These are phyloP conservation scores for Eubucco bourcierii DNA, from an alignment of 2,113 vertebrate species.

Conservation along the genomic window DNA sequence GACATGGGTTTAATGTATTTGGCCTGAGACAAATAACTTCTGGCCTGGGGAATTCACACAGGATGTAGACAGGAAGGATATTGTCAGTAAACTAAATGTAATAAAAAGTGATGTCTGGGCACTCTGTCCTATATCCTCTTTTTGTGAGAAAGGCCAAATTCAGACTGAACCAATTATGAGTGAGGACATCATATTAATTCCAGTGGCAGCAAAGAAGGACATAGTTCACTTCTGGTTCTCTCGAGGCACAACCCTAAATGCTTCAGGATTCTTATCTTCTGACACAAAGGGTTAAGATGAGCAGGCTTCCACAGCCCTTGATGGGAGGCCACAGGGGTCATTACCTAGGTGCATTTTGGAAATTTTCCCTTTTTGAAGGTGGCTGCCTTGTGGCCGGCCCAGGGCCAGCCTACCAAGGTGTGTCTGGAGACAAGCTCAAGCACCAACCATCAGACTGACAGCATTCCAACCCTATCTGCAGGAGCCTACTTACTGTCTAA, in stretches of 20 bases:
- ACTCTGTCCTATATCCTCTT: background rate
- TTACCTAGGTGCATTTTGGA: background rate
- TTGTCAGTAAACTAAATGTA: background rate
- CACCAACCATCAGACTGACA: rapidly evolving
- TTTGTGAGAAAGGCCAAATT: background rate
- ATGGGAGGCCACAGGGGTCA: background rate
- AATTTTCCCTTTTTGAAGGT: background rate
- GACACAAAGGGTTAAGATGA: background rate
- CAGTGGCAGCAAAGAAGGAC: background rate
- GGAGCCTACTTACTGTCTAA: background rate
- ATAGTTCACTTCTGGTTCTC: background rate
- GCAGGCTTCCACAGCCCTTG: background rate
- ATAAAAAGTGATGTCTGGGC: background rate
- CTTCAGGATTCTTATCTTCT: background rate
- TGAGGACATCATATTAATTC: background rate
- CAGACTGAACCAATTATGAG: background rate
- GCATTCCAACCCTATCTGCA: background rate
- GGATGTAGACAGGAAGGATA: background rate
- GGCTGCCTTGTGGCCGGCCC: background rate
- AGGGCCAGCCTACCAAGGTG: rapidly evolving
- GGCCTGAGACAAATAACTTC: background rate
- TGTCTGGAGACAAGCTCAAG: background rate
- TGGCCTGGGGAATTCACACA: background rate
- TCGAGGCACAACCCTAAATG: background rate
- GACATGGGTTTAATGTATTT: background rate